Percentiles rank a stretch among this genome's conserved stretches.
Evolutionary conservation across 2,888 invertebrate species (phyloP).

Genomic region (Aspidiotus destructor): DNA sequence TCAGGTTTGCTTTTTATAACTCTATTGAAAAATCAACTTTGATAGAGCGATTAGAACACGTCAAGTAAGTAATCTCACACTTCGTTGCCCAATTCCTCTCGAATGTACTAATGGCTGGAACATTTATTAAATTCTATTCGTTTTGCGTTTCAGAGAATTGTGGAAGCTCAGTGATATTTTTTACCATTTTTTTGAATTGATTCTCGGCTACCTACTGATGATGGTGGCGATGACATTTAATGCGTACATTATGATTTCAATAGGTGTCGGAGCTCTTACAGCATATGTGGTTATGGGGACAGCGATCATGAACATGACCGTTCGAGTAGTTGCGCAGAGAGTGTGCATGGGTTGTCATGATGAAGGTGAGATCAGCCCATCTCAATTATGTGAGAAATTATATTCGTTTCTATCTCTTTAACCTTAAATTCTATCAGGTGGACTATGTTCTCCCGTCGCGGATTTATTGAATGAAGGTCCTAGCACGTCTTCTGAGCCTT

Average conservation of each 20-base stretch:
- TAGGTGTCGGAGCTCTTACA: constrained; percentile 51
- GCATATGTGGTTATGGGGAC: constrained; percentile 35
- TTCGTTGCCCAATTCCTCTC: not conserved
- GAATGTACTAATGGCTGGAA: not conserved
- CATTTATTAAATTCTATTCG: not conserved
- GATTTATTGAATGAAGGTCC: not conserved
- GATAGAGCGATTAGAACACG: constrained; percentile 12
- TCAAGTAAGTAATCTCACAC: not conserved
- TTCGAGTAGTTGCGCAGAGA: constrained; percentile 25
- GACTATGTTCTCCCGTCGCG: not conserved
- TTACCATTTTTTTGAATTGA: constrained; percentile 34
- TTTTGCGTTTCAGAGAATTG: constrained; percentile 10
- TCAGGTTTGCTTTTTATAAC: constrained; percentile 19
- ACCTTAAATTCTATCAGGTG: not conserved
- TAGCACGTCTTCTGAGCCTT: not conserved
- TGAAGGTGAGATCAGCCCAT: too few species aligned
- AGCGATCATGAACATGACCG: constrained; percentile 34
- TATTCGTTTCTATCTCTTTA: not conserved
- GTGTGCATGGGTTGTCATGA: constrained; percentile 14
- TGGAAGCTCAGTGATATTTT: constrained; percentile 25
- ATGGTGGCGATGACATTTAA: constrained; percentile 64
- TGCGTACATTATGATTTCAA: constrained; percentile 55
- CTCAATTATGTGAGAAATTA: too few species aligned
- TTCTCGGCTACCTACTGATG: constrained; percentile 59
- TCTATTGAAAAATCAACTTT: constrained; percentile 21